Conservation (phyloP, 2,113 vertebrate genomes). For the Saccopteryx leptura region DNA sequence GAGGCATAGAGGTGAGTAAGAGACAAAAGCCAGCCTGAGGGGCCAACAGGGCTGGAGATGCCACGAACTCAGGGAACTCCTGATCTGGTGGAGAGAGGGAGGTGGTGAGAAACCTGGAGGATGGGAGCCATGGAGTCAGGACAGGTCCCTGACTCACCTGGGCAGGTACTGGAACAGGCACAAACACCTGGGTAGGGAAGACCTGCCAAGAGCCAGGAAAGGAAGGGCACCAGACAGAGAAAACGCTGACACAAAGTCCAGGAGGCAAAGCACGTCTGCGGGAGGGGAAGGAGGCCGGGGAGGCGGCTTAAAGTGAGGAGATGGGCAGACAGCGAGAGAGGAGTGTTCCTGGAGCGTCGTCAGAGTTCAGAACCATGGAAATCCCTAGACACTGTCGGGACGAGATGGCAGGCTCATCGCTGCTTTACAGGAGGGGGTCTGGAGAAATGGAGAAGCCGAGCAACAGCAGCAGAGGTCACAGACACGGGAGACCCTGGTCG, state of each 20-base stretch:
- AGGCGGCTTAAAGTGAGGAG: too few species aligned
- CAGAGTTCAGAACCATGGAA: neutral
- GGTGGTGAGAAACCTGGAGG: neutral
- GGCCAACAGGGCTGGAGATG: neutral
- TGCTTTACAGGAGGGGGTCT: neutral
- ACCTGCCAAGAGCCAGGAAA: neutral
- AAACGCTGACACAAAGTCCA: neutral
- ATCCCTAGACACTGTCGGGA: neutral
- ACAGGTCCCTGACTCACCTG: neutral
- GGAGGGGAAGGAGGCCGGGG: neutral
- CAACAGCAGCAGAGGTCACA: neutral
- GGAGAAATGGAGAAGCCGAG: neutral
- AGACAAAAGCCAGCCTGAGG: neutral
- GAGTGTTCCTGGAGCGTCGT: neutral
- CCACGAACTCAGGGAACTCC: neutral
- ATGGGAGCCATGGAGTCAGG: accelerated
- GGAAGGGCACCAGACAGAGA: neutral
- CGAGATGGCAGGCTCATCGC: neutral
- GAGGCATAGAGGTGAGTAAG: neutral
- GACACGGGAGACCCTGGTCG: too few species aligned
- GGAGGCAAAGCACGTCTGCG: neutral
- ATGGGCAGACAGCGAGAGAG: accelerated
- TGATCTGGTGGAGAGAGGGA: neutral
- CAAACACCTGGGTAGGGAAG: neutral
- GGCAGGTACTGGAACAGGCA: neutral